These are phyloP conservation scores for Melanitta fusca DNA, from an alignment of 2,797 vertebrate genomes.

Conservation along the genomic window DNA sequence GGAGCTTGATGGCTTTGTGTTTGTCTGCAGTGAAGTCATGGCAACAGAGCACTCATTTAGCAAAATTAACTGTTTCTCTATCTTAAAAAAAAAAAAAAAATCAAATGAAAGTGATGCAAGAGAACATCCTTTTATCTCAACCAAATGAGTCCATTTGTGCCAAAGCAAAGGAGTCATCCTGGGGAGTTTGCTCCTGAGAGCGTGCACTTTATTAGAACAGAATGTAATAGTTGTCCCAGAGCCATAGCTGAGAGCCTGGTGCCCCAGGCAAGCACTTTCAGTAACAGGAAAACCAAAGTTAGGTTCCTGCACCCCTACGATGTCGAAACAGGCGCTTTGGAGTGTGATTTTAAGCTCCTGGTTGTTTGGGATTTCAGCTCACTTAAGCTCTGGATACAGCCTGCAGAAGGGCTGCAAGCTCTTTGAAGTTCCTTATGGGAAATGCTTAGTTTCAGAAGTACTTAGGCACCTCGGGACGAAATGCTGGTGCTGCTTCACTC, in stretches of 20 bases:
- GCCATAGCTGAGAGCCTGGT: neutral
- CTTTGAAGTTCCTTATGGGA: neutral
- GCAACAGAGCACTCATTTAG: slow-evolving; percentile 71
- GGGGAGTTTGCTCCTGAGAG: slow-evolving; percentile 69
- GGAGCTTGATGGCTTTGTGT: slow-evolving; percentile 71
- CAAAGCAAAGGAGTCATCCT: slow-evolving; percentile 60
- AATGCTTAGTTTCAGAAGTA: neutral
- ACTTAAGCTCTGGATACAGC: slow-evolving; percentile 7
- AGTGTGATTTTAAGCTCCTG: neutral
- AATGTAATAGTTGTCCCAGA: slow-evolving; percentile 41
- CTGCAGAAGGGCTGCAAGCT: neutral
- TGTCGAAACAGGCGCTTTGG: neutral
- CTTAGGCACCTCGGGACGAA: neutral
- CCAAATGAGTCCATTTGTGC: slow-evolving; percentile 64
- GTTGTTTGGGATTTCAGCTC: slow-evolving; percentile 25
- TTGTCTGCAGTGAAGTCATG: slow-evolving; percentile 76
- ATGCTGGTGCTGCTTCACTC: neutral
- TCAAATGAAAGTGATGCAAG: slow-evolving; percentile 47
- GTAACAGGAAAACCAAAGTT: slow-evolving; percentile 13
- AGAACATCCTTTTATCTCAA: slow-evolving; percentile 72
- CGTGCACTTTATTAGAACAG: slow-evolving; percentile 47
- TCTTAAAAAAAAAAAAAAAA: slow-evolving; percentile 18
- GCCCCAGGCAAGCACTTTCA: neutral
- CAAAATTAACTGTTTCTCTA: slow-evolving; percentile 75
- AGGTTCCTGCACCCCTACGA: neutral